phyloP scores from a whole-genome alignment of 2,888 invertebrate species.

The Eudasyphora cyanicolor region DNA sequence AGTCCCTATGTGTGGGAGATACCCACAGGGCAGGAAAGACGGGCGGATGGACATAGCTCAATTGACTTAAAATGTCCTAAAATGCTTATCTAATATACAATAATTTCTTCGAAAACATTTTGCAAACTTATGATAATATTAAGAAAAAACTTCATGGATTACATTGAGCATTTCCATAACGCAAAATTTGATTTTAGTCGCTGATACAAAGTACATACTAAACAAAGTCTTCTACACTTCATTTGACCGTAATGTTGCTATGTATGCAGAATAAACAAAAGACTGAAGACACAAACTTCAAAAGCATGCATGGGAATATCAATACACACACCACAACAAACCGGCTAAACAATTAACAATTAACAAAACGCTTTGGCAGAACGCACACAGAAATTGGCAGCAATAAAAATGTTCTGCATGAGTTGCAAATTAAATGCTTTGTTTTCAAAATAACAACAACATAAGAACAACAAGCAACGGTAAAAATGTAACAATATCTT shows the following conservation, averaged over 20 bases:
- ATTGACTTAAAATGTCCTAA: too few species aligned
- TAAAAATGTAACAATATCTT: background rate
- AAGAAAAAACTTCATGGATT: too few species aligned
- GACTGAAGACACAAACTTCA: slow-evolving; percentile 44
- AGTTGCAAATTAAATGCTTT: background rate
- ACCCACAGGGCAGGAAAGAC: too few species aligned
- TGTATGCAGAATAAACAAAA: slow-evolving; percentile 24
- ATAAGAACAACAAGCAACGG: background rate
- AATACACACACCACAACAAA: background rate
- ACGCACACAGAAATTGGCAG: background rate
- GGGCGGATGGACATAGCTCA: too few species aligned
- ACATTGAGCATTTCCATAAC: too few species aligned
- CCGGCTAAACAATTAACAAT: background rate
- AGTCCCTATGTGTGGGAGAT: too few species aligned
- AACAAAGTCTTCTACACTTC: background rate
- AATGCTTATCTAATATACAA: too few species aligned
- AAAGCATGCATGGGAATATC: background rate
- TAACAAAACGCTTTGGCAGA: background rate
- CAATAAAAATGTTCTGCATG: background rate
- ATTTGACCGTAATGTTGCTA: background rate
- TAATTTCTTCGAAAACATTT: too few species aligned
- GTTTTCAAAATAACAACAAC: background rate
- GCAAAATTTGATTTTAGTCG: too few species aligned
- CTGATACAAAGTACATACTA: too few species aligned
- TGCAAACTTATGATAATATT: too few species aligned